phyloP scores from a whole-genome alignment of 2,797 vertebrate genomes.

The Enoplosus armatus region DNA sequence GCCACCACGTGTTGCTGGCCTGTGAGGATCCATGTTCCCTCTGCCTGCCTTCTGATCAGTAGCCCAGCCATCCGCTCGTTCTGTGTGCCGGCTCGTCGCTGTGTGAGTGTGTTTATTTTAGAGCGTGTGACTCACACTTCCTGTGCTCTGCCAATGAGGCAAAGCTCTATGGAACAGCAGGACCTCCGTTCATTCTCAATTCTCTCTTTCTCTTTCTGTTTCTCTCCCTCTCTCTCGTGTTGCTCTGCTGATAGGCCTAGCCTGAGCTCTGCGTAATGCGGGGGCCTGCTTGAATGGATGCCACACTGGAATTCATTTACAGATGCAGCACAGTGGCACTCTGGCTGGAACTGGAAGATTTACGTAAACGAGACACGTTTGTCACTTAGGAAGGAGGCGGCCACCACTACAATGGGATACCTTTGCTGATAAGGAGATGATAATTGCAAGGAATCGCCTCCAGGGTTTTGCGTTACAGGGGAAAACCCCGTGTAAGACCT shows the following conservation, averaged over 20 bases:
- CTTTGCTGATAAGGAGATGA: slow-evolving; percentile 62
- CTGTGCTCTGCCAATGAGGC: slow-evolving; percentile 80
- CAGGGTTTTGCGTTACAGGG: slow-evolving; percentile 55
- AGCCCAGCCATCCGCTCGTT: slow-evolving; percentile 64
- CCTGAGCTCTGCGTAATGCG: slow-evolving; percentile 72
- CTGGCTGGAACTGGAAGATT: slow-evolving; percentile 33
- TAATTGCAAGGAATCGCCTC: slow-evolving; percentile 51
- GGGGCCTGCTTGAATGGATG: slow-evolving; percentile 77
- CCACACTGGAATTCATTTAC: slow-evolving; percentile 73
- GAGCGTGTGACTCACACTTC: slow-evolving; percentile 84
- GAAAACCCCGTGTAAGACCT: slow-evolving; percentile 74
- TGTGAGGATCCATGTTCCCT: slow-evolving; percentile 58
- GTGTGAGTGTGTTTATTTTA: slow-evolving; percentile 81
- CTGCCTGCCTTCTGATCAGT: slow-evolving; percentile 67
- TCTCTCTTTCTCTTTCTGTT: slow-evolving; percentile 75
- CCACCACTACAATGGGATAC: slow-evolving; percentile 19
- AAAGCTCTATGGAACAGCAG: slow-evolving; percentile 81
- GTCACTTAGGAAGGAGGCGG: slow-evolving; percentile 17
- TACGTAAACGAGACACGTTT: slow-evolving; percentile 39
- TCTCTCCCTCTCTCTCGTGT: slow-evolving; percentile 37
- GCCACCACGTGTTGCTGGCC: slow-evolving; percentile 66
- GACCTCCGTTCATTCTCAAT: slow-evolving; percentile 81
- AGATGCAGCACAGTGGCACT: slow-evolving; percentile 62
- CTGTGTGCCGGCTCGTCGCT: slow-evolving; percentile 66
- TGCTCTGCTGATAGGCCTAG: slow-evolving; percentile 70